phyloP scores from a whole-genome alignment of 1,140 invertebrate species.

The Drosophila bocki region DNA sequence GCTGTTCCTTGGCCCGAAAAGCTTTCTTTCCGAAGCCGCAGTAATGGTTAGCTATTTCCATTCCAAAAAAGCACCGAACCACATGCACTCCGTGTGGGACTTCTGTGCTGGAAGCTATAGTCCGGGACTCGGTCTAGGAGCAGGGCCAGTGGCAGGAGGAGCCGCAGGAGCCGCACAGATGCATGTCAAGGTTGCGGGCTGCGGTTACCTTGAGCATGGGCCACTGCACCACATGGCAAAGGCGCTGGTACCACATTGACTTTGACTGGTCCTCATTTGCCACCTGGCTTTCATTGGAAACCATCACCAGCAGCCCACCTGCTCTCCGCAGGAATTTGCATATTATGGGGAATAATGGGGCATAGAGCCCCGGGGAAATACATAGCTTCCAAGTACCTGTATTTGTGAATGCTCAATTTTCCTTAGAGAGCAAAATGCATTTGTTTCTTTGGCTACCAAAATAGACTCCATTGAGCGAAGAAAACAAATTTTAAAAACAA shows the following conservation, averaged over 20 bases:
- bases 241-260: constrained; percentile 61
- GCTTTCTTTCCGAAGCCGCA: constrained; percentile 57
- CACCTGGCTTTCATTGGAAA: constrained; percentile 10
- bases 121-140: constrained; percentile 12
- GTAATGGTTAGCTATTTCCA: constrained; percentile 55
- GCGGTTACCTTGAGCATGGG: constrained; percentile 59
- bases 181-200: constrained; percentile 80
- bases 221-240: constrained; percentile 47
- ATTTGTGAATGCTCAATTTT: constrained; percentile 3
- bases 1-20: constrained; percentile 3
- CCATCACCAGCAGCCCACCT: background rate
- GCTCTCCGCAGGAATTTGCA: constrained; percentile 23
- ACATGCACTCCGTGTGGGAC: constrained; percentile 18
- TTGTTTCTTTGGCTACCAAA: background rate
- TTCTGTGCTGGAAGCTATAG: constrained; percentile 9
- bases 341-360: constrained; percentile 14
- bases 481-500: background rate
- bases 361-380: background rate
- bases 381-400: background rate
- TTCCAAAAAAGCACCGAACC: constrained; percentile 12
- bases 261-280: constrained; percentile 50
- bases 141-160: constrained; percentile 3
- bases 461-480: background rate
- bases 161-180: constrained; percentile 66
- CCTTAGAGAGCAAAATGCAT: background rate